Percentiles rank a stretch among this genome's conserved stretches.
Evolutionary conservation across 2,888 invertebrate genomes (phyloP).

Genomic region (Phengaris alcon): DNA sequence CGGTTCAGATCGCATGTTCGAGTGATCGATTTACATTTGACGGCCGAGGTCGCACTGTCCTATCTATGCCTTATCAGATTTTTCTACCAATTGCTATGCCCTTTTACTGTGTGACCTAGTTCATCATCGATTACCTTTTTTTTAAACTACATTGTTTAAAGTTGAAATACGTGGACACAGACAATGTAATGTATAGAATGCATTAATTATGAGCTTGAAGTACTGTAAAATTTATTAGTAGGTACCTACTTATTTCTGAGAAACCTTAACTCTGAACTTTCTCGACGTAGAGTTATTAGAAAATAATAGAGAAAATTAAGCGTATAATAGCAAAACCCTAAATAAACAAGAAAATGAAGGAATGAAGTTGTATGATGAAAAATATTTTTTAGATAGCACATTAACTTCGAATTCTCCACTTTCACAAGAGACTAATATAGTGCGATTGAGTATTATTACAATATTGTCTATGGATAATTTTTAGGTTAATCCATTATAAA

Average conservation of each 20-base stretch:
- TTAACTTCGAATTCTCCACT: neutral
- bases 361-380: too few species aligned
- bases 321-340: too few species aligned
- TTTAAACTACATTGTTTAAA: slow-evolving; percentile 40
- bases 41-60: slow-evolving; percentile 77
- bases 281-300: too few species aligned
- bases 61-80: slow-evolving; percentile 74
- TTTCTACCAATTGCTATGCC: slow-evolving; percentile 62
- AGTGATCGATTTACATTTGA: slow-evolving; percentile 74
- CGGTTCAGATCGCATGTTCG: slow-evolving; percentile 53
- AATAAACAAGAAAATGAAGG: too few species aligned
- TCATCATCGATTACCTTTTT: slow-evolving; percentile 63
- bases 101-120: slow-evolving; percentile 70
- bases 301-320: too few species aligned
- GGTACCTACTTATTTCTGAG: neutral
- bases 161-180: neutral
- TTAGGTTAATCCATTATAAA: neutral
- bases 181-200: neutral
- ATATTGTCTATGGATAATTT: neutral
- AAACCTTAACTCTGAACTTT: too few species aligned
- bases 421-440: neutral
- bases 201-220: neutral
- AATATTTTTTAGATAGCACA: neutral
- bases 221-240: neutral
- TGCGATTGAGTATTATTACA: neutral